Conservation (phyloP, 2,888 invertebrate genomes). For the Lacanobia wlatinum region DNA sequence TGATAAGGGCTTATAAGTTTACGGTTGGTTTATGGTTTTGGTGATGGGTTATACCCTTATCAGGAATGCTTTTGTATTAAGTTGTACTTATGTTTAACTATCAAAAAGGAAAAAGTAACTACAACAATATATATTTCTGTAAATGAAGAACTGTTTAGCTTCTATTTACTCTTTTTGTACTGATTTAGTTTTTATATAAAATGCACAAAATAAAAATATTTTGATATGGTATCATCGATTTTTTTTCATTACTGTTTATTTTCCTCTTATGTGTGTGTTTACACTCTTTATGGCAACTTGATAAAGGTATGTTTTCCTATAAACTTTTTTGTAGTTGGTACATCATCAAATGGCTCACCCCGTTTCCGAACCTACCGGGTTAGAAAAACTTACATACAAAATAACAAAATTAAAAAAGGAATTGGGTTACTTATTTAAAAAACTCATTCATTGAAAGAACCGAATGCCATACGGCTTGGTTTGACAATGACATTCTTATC, state of each 20-base stretch:
- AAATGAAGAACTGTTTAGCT: background rate
- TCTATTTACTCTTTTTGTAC: background rate
- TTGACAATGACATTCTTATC: too few species aligned
- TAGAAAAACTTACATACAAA: too few species aligned
- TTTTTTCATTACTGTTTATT: constrained; percentile 4
- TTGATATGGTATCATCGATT: background rate
- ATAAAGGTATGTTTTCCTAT: background rate
- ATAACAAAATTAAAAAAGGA: too few species aligned
- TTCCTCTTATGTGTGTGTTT: background rate
- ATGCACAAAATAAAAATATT: background rate
- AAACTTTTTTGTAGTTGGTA: too few species aligned
- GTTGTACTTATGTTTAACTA: background rate
- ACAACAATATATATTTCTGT: background rate
- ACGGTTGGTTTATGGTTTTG: too few species aligned
- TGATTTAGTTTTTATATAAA: background rate
- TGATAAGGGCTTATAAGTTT: too few species aligned
- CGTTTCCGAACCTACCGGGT: too few species aligned
- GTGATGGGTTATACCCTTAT: too few species aligned
- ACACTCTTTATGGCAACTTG: background rate
- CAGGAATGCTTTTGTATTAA: background rate
- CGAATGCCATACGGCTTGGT: too few species aligned
- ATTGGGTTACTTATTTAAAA: too few species aligned
- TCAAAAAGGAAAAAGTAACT: background rate
- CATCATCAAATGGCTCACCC: too few species aligned
- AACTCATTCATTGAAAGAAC: too few species aligned